A percentile compares a stretch with the other conserved stretches of the same genome.
Conservation (phyloP, 2,113 vertebrate species). For the Antennarius striatus region DNA sequence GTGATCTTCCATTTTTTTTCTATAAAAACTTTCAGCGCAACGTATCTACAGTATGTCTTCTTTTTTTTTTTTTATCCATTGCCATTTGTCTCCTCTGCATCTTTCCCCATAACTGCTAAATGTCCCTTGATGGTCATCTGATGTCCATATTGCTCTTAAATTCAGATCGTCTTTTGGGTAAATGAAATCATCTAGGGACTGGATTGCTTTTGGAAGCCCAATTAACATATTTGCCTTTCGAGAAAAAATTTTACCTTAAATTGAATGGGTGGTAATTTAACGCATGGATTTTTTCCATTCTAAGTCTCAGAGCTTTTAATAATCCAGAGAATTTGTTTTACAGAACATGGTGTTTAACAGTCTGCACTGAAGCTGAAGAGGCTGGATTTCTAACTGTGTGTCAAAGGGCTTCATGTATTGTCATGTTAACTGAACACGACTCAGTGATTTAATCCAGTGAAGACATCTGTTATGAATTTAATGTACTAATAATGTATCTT, state of each 20-base stretch:
- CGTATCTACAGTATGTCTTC: too few species aligned
- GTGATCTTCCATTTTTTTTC: too few species aligned
- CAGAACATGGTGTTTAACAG: conserved; percentile 67
- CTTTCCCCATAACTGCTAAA: conserved; percentile 19
- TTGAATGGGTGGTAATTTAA: conserved; percentile 78
- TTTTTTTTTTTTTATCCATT: not conserved
- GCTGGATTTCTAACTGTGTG: conserved; percentile 45
- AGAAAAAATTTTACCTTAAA: conserved; percentile 73
- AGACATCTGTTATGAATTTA: conserved; percentile 24
- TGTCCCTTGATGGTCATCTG: conserved; percentile 41
- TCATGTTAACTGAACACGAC: conserved; percentile 58
- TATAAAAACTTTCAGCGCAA: too few species aligned
- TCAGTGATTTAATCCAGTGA: conserved; percentile 46
- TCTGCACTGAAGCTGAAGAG: conserved; percentile 41
- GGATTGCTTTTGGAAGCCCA: conserved; percentile 76
- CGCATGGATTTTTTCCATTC: conserved; percentile 73
- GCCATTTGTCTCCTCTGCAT: conserved; percentile 17
- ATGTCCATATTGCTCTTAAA: conserved; percentile 47
- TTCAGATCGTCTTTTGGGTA: conserved; percentile 72
- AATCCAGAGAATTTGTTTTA: conserved; percentile 75
- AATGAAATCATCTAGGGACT: conserved; percentile 81
- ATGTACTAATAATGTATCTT: conserved; percentile 22
- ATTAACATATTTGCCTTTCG: conserved; percentile 81
- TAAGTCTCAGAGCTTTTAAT: conserved; percentile 72
- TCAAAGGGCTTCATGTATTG: conserved; percentile 39